A percentile compares a stretch with the other conserved stretches of the same genome.
phyloP scores from a whole-genome alignment of 2,113 vertebrate species.

The Pseudonaja textilis region DNA sequence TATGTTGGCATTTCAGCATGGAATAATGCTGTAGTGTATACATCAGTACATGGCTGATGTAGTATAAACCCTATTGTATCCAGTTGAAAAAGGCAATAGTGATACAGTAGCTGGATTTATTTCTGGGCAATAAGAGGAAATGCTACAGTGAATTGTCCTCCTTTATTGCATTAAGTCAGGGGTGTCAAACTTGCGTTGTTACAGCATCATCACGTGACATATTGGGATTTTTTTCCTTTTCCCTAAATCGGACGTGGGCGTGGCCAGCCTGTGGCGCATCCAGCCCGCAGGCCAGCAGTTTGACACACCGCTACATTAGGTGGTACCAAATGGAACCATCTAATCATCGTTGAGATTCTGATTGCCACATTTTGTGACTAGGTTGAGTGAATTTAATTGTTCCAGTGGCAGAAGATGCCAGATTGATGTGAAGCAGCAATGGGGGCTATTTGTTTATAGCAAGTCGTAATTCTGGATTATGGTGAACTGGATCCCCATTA shows the following conservation, averaged over 20 bases:
- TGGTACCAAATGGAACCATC: too few species aligned
- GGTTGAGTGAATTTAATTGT: background rate
- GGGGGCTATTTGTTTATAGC: background rate
- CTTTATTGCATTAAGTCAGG: background rate
- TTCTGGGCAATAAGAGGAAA: background rate
- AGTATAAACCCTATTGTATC: background rate
- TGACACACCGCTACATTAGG: too few species aligned
- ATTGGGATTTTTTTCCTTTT: too few species aligned
- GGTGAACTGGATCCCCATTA: background rate
- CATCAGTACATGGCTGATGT: background rate
- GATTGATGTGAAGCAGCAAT: background rate
- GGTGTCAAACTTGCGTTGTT: too few species aligned
- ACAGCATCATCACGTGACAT: too few species aligned
- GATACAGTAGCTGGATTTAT: background rate
- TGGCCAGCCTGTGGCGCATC: too few species aligned
- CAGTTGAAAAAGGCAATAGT: background rate
- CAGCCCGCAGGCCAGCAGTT: too few species aligned
- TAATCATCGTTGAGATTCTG: background rate
- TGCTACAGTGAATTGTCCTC: background rate
- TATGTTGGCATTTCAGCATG: background rate
- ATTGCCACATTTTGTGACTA: background rate
- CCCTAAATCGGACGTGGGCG: too few species aligned
- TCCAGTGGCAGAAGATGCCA: background rate
- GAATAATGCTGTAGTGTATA: background rate
- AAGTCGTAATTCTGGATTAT: background rate